Percentiles rank a stretch among this genome's conserved stretches.
Conservation (phyloP, 2,888 invertebrate genomes). For the Lasioglossum marginatum region DNA sequence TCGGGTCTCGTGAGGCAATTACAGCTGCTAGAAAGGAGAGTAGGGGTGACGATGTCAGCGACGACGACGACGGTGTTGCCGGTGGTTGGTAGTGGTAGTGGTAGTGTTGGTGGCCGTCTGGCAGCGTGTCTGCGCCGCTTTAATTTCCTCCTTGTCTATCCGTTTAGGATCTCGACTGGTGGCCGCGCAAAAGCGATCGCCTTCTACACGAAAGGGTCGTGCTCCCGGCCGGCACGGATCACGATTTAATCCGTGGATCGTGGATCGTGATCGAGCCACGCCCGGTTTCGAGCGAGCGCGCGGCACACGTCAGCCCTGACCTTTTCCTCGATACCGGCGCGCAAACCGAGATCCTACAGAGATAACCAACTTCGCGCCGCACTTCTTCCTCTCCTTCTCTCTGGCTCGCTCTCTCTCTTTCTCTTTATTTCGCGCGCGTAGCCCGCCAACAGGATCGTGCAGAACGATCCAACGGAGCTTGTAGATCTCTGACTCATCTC, state of each 20-base stretch:
- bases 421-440: background rate
- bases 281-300: slow-evolving; percentile 55
- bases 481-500: background rate
- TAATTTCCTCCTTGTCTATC: slow-evolving; percentile 29
- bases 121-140: slow-evolving; percentile 19
- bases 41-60: background rate
- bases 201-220: slow-evolving; percentile 58
- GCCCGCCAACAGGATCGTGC: background rate
- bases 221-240: slow-evolving; percentile 65
- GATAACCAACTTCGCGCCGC: slow-evolving; percentile 33
- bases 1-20: slow-evolving; percentile 1
- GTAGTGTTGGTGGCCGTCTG: slow-evolving; percentile 12
- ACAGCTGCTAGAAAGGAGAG: slow-evolving; percentile 12
- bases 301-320: slow-evolving; percentile 75
- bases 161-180: slow-evolving; percentile 27
- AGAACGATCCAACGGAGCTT: background rate
- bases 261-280: slow-evolving; percentile 61
- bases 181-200: slow-evolving; percentile 51
- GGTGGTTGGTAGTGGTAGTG: background rate
- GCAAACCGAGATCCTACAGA: slow-evolving; percentile 41
- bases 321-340: slow-evolving; percentile 58
- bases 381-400: background rate
- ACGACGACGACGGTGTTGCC: background rate
- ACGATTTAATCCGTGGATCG: slow-evolving; percentile 65
- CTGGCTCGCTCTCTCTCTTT: background rate